Percentiles rank a stretch among this genome's conserved stretches.
These are phyloP conservation scores for Steinernema carpocapsae DNA, from an alignment of 2,888 invertebrate genomes.

Conservation along the genomic window DNA sequence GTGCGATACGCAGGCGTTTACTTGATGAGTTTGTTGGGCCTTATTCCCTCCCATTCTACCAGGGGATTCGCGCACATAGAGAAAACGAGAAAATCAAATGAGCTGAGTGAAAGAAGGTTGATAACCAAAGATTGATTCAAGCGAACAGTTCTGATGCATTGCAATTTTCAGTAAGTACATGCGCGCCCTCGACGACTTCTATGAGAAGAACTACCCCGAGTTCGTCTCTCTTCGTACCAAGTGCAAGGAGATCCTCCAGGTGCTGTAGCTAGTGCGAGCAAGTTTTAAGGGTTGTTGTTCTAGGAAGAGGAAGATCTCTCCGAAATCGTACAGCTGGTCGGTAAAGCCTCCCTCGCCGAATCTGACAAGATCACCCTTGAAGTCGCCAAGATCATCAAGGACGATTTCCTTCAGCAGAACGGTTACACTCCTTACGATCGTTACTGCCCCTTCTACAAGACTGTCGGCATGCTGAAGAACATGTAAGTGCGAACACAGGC, in stretches of 20 bases:
- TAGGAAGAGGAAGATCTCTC: conserved; percentile 96
- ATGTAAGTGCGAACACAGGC: conserved; percentile 73
- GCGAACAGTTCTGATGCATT: neutral
- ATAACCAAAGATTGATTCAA: conserved; percentile 15
- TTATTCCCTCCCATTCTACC: conserved; percentile 7
- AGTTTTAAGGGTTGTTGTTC: neutral
- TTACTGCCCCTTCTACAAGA: conserved; percentile 99
- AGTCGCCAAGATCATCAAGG: conserved; percentile 82
- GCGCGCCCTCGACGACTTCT: conserved; percentile 96
- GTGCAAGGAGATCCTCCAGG: conserved; percentile 80
- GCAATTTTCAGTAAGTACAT: conserved; percentile 83
- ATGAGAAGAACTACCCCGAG: conserved; percentile 95
- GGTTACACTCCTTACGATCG: conserved; percentile 79
- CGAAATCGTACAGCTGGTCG: conserved; percentile 98
- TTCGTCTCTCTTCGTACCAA: conserved; percentile 96
- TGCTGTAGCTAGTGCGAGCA: neutral
- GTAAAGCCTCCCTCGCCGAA: conserved; percentile 88
- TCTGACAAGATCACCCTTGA: conserved; percentile 98
- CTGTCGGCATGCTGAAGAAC: conserved; percentile 96
- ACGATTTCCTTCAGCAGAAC: conserved; percentile 99
- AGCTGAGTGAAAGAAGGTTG: neutral
- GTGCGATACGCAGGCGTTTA: conserved; percentile 25
- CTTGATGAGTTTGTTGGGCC: conserved; percentile 23
- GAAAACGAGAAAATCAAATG: neutral
- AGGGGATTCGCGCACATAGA: neutral